A percentile compares a stretch with the other conserved stretches of the same genome.
Evolutionary conservation across 2,888 invertebrate genomes (phyloP).

Genomic region (Smittia sp.): DNA sequence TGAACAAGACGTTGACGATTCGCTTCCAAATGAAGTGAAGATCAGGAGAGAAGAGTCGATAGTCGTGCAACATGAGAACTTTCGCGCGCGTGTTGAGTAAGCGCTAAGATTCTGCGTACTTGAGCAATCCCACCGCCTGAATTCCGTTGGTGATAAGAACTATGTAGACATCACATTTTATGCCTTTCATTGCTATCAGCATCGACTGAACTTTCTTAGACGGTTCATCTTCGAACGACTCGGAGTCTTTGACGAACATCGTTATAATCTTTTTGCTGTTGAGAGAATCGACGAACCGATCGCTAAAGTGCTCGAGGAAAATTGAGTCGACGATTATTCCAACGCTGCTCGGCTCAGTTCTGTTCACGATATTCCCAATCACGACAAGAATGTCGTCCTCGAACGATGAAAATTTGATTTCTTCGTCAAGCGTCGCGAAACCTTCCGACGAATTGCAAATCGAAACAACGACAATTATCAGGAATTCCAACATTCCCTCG

Average conservation of each 20-base stretch:
- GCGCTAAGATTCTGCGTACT: slow-evolving; percentile 68
- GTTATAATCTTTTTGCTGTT: background rate
- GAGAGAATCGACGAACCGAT: background rate
- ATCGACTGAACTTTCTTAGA: background rate
- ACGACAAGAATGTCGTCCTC: background rate
- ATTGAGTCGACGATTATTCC: slow-evolving; percentile 24
- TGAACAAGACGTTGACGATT: slow-evolving; percentile 71
- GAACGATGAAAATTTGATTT: background rate
- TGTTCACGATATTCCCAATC: background rate
- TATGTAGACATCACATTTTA: slow-evolving; percentile 64
- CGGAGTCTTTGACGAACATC: slow-evolving; percentile 6
- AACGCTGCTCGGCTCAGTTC: background rate
- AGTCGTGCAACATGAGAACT: slow-evolving; percentile 69
- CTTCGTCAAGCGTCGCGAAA: background rate
- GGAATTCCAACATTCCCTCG: background rate
- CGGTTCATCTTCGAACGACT: slow-evolving; percentile 23
- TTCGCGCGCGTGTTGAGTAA: slow-evolving; percentile 68
- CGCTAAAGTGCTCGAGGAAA: background rate
- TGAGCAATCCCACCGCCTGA: slow-evolving; percentile 65
- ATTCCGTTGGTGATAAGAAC: slow-evolving; percentile 70
- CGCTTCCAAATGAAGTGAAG: slow-evolving; percentile 73
- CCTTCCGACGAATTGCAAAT: background rate
- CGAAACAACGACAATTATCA: background rate
- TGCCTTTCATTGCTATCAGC: slow-evolving; percentile 16
- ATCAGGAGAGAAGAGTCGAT: slow-evolving; percentile 63